Evolutionary conservation across 2,888 invertebrate genomes (phyloP), one percentile per base, ranked within the genome.

Genomic region (Epinotia ramella): DNA sequence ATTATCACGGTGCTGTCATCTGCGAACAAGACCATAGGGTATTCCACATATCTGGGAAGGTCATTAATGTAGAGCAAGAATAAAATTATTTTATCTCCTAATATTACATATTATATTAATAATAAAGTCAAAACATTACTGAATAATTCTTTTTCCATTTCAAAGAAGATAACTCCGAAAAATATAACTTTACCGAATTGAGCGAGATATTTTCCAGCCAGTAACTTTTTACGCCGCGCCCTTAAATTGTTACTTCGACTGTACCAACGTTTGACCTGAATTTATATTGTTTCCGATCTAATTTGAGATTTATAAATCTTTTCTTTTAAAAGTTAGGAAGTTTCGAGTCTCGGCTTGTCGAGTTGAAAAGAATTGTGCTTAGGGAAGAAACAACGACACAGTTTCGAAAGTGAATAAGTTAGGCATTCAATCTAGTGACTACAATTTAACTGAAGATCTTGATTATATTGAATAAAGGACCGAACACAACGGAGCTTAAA

Each of bases 261-360:
- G 63, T 71, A 71, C 63, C 16, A 20, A 40, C 24, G 56, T 53
- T 74, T 74, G 69, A 69, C 73, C 63, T 69, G 73, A 57, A 46
- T 69, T 73, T 57, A 63, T 68, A 63, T 63, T 73, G 73, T 73
- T 73, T 57, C 73, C 73, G 63, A 73, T 73, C 68, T 63, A 68
- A 74, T 74, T 74, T 74, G 33, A 69, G 73, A 64, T 69, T 74
- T 69, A 69, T 74, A 68, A 73, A 59, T 74, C 63, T 74, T 74
- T 69, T 69, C 64, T 69, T 69, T 68, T 49, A 33, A 33, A 74
- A 69, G 57, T 64, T 64, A 68, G 13, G 57, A 73, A 69, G 73
- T 74, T 74, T 16, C 44, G 57, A 74, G 73, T 64, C 40, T 16
- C 13, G 67, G 60, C 12, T 49, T 33, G 66, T 56, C n/a, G 13